Percentiles rank a stretch among this genome's conserved stretches.
Conservation (phyloP, 1,140 invertebrate species). For the Aphelenchoides besseyi region DNA sequence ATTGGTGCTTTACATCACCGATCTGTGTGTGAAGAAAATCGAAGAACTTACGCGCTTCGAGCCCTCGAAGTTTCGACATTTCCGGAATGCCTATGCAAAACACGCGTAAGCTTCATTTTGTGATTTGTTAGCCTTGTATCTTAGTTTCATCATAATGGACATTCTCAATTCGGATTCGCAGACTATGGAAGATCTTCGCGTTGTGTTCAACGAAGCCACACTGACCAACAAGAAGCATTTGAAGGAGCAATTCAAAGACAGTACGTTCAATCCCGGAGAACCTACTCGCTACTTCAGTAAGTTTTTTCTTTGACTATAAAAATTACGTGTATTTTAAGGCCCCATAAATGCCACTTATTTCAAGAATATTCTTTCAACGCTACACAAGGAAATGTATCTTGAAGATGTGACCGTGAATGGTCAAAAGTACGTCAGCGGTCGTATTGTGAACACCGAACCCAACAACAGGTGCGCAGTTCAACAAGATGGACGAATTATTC, state of each 20-base stretch:
- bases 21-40: constrained; percentile 38
- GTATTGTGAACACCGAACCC: not conserved
- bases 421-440: not conserved
- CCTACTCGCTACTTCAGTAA: constrained; percentile 11
- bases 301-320: constrained; percentile 13
- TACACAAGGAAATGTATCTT: constrained; percentile 15
- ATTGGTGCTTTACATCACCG: constrained; percentile 36
- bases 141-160: constrained; percentile 44
- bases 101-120: constrained; percentile 7
- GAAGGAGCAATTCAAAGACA: constrained; percentile 34
- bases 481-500: not conserved
- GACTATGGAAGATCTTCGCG: constrained; percentile 24
- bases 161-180: constrained; percentile 39
- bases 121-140: constrained; percentile 15
- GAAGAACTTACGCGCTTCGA: constrained; percentile 20
- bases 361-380: not conserved
- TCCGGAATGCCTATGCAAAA: not conserved
- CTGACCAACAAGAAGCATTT: constrained; percentile 33
- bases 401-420: constrained; percentile 13
- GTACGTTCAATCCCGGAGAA: not conserved
- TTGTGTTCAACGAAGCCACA: constrained; percentile 18
- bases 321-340: not conserved
- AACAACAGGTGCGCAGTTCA: not conserved
- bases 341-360: not conserved
- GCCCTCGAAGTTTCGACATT: not conserved